Conservation (phyloP, 2,797 vertebrate genomes). For the Taenioides sp. region DNA sequence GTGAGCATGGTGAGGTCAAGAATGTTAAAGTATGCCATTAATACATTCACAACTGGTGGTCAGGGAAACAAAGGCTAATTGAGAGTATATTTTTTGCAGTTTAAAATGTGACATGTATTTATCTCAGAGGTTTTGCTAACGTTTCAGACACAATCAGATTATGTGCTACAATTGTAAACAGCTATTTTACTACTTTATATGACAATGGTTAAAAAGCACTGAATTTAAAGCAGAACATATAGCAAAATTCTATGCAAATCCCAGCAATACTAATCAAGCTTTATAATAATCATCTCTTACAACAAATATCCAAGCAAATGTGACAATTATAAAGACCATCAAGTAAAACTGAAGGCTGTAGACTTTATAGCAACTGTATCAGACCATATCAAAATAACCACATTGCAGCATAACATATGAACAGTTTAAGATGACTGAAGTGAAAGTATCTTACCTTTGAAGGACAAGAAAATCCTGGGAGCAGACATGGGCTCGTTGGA, state of each 20-base stretch:
- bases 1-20: not conserved
- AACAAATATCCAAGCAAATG: not conserved
- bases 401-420: not conserved
- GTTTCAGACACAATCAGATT: not conserved
- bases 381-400: not conserved
- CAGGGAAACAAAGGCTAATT: not conserved
- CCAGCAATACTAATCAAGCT: not conserved
- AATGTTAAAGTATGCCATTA: not conserved
- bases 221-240: not conserved
- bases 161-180: not conserved
- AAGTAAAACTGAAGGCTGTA: not conserved
- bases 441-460: slow-evolving; percentile 78
- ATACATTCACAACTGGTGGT: not conserved
- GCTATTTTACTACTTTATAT: not conserved
- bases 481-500: slow-evolving; percentile 73
- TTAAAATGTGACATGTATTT: not conserved
- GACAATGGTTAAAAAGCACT: not conserved
- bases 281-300: not conserved
- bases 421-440: slow-evolving; percentile 16
- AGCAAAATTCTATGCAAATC: not conserved
- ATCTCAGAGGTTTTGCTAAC: too few relatives aligned
- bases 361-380: not conserved
- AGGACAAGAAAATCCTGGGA: slow-evolving; percentile 82
- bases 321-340: not conserved
- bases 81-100: not conserved